These are phyloP conservation scores for Amphimallon solstitiale DNA, from an alignment of 2,888 invertebrate species.

Conservation along the genomic window DNA sequence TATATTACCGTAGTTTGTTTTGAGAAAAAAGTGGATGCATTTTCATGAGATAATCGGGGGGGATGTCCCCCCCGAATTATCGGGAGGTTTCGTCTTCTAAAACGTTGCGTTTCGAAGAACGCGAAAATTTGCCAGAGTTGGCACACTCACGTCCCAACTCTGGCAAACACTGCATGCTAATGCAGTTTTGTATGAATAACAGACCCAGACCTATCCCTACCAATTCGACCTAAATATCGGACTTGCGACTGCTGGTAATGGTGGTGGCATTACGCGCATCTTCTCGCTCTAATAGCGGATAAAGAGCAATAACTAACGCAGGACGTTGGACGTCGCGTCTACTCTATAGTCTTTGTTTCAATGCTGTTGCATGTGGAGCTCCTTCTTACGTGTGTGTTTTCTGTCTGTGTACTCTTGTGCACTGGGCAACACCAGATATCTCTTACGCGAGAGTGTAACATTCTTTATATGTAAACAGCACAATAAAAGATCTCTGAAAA, in stretches of 20 bases:
- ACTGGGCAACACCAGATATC: conserved; percentile 6
- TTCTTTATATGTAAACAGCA: conserved; percentile 34
- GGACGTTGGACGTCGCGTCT: not conserved
- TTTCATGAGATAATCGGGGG: no score
- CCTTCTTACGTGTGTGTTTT: not conserved
- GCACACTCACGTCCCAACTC: conserved; percentile 29
- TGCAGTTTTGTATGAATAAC: conserved; percentile 31
- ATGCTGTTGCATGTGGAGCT: no score
- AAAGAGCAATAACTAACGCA: not conserved
- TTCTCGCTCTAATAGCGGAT: conserved; percentile 14
- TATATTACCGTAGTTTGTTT: no score
- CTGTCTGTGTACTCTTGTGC: not conserved
- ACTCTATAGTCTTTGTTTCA: no score
- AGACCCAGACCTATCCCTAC: conserved; percentile 34
- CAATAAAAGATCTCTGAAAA: conserved; percentile 31
- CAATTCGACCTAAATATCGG: conserved; percentile 28
- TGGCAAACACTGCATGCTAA: conserved; percentile 34
- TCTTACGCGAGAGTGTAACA: conserved; percentile 26
- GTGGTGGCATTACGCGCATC: conserved; percentile 32
- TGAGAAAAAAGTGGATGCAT: no score
- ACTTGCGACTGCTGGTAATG: not conserved
- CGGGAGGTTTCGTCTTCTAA: not conserved
- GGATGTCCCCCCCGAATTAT: no score
- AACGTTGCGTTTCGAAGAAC: not conserved
- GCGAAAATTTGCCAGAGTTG: conserved; percentile 31